Conservation (phyloP, 64 coral and sea anemone genomes). For the Montipora cactus region DNA sequence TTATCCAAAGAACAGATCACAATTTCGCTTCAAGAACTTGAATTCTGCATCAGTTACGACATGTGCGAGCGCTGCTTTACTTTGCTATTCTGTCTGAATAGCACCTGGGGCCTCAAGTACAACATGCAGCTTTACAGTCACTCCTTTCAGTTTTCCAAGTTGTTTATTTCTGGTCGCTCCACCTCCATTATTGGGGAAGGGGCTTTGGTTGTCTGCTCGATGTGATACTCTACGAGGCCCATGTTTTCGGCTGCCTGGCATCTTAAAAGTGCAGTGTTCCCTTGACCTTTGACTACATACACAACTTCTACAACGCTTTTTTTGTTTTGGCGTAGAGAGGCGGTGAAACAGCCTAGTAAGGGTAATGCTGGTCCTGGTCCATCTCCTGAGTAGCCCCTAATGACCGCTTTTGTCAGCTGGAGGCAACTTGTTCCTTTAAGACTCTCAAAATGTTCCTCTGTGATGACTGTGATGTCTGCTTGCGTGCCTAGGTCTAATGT, state of each 20-base stretch:
- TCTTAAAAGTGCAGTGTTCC: slow-evolving; percentile 30
- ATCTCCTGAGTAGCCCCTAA: slow-evolving; percentile 41
- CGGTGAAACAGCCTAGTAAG: slow-evolving; percentile 31
- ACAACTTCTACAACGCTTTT: neutral
- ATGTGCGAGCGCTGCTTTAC: too few species aligned
- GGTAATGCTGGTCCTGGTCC: slow-evolving; percentile 29
- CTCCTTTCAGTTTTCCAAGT: slow-evolving; percentile 4
- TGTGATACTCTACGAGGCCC: slow-evolving; percentile 52
- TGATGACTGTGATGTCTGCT: slow-evolving; percentile 60
- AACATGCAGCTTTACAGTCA: neutral
- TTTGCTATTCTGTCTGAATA: neutral
- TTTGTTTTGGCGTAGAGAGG: neutral
- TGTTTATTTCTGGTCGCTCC: too few species aligned
- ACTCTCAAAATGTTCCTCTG: slow-evolving; percentile 44
- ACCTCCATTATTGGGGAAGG: neutral
- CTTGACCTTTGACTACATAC: slow-evolving; percentile 53
- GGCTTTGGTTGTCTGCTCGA: neutral
- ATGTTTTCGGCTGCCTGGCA: slow-evolving; percentile 16
- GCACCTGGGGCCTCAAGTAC: neutral
- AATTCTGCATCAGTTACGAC: too few species aligned
- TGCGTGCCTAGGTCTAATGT: slow-evolving; percentile 67
- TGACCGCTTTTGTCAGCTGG: neutral
- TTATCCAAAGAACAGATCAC: too few species aligned
- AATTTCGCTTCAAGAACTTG: too few species aligned
- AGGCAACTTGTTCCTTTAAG: neutral